Percentiles rank a stretch among this genome's conserved stretches.
These are phyloP conservation scores for Nematolebias whitei DNA, from an alignment of 2,113 vertebrate genomes.

Conservation along the genomic window DNA sequence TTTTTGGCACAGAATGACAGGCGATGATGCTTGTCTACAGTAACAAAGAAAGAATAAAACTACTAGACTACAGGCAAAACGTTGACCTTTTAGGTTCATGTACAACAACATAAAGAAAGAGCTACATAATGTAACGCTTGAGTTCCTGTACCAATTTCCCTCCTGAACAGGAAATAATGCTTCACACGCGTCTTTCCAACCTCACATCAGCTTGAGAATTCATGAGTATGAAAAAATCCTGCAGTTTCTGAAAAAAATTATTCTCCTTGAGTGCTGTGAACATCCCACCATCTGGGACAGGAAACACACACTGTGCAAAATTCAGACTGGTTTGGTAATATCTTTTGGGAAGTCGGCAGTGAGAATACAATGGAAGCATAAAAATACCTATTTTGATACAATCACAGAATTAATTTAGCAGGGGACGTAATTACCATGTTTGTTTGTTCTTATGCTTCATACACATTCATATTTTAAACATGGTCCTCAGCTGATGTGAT, in stretches of 20 bases:
- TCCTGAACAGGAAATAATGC: slow-evolving; percentile 35
- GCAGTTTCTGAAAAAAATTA: slow-evolving; percentile 15
- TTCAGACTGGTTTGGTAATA: slow-evolving; percentile 51
- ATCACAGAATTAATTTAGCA: slow-evolving; percentile 82
- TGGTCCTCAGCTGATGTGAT: slow-evolving; percentile 75
- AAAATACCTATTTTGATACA: slow-evolving; percentile 76
- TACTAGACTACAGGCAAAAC: slow-evolving; percentile 22
- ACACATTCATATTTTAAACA: slow-evolving; percentile 79
- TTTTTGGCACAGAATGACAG: background rate
- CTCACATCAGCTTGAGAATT: slow-evolving; percentile 34
- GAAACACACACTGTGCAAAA: slow-evolving; percentile 56
- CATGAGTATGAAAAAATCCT: slow-evolving; percentile 46
- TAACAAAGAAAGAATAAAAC: slow-evolving; percentile 30
- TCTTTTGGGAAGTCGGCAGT: slow-evolving; percentile 53
- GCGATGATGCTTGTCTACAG: slow-evolving; percentile 6
- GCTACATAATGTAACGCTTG: slow-evolving; percentile 27
- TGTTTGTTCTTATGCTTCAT: slow-evolving; percentile 77
- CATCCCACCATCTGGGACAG: slow-evolving; percentile 57
- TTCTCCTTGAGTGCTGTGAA: slow-evolving; percentile 46
- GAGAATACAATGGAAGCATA: slow-evolving; percentile 61
- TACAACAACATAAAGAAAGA: slow-evolving; percentile 12
- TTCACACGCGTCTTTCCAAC: slow-evolving; percentile 7
- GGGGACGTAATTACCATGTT: slow-evolving; percentile 83
- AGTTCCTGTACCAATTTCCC: slow-evolving; percentile 51
- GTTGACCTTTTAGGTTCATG: slow-evolving; percentile 38